Percentiles rank a stretch among this genome's conserved stretches.
Conservation (phyloP, 2,888 invertebrate genomes). For the Amiota mariae region DNA sequence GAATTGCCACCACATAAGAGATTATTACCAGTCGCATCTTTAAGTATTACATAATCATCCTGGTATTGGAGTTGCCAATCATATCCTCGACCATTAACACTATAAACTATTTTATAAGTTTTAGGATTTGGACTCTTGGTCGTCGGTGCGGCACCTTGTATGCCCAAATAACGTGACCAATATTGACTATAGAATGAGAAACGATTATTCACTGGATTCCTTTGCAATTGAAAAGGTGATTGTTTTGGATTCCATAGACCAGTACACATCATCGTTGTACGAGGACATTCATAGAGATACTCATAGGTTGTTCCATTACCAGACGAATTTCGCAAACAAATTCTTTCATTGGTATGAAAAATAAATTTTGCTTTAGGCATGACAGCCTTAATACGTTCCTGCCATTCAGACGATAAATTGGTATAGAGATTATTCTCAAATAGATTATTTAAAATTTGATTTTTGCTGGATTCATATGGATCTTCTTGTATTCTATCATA, state of each 20-base stretch:
- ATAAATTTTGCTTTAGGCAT: background rate
- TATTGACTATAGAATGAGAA: background rate
- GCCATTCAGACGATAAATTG: background rate
- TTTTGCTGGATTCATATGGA: background rate
- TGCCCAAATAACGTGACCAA: background rate
- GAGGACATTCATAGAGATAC: background rate
- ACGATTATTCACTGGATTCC: background rate
- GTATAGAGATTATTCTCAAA: background rate
- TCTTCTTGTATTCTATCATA: background rate
- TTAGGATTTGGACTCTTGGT: background rate
- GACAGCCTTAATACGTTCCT: background rate
- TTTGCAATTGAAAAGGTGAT: background rate
- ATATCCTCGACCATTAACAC: background rate
- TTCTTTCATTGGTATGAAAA: background rate
- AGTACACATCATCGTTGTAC: background rate
- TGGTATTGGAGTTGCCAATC: background rate
- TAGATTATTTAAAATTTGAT: background rate
- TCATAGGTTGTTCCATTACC: background rate
- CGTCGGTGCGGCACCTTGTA: background rate
- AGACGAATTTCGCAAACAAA: background rate
- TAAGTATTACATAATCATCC: background rate
- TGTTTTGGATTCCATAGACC: background rate
- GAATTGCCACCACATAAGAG: background rate
- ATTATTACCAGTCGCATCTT: background rate
- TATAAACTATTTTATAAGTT: background rate